Base-by-base conservation (phyloP, 2,113 vertebrate genomes). In the Ophthalmolycus amberensis region DNA sequence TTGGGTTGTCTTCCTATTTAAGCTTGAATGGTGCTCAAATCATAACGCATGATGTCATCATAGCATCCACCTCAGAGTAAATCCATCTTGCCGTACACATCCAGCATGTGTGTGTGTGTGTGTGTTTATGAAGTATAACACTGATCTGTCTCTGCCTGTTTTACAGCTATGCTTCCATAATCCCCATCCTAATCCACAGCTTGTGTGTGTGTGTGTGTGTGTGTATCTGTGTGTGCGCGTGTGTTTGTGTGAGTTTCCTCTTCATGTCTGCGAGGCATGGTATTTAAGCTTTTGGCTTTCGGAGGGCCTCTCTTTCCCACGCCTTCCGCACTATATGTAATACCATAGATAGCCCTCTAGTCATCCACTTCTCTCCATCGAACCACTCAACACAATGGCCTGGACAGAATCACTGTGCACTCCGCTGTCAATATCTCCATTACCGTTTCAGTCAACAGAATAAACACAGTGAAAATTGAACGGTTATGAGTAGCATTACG, bases 171-270 rank as follows among this genome's bases (percentile, higher is more conserved):
- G 86, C 85, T 85, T 85, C 77, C 42, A 83, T 92, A 92, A 94
- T 93, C 93, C 90, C 72, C 64, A 75, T 88, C 90, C 83, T 93
- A 92, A 94, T 92, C 93, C 91, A 88, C 66, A 75, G 82, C 79
- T 37, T 75, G 75, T 84, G 79, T 62, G 58, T 80, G 75, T 84
- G 79, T 80, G 59, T 68, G 59, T 75, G 75, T 84, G 79, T 62
- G 58, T 34, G 5, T 83, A 42, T 71, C 15, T 83, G 56, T 75
- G 38, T 67, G 20, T 71, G 69, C 69, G 44, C 71, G 76, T 83
- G 80, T 62, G 52, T 84, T 46, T 69, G 64, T 73, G 37, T 73
- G 72, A 54, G 71, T 44, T 74, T 40, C 68, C 68, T 60, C 71
- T 88, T 72, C 72, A 86, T 77, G 73, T 76, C 69, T 80, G 80